A percentile compares a stretch with the other conserved stretches of the same genome.
Evolutionary conservation across 2,797 vertebrate species (phyloP).

Genomic region (Myioborus melanocephalus): DNA sequence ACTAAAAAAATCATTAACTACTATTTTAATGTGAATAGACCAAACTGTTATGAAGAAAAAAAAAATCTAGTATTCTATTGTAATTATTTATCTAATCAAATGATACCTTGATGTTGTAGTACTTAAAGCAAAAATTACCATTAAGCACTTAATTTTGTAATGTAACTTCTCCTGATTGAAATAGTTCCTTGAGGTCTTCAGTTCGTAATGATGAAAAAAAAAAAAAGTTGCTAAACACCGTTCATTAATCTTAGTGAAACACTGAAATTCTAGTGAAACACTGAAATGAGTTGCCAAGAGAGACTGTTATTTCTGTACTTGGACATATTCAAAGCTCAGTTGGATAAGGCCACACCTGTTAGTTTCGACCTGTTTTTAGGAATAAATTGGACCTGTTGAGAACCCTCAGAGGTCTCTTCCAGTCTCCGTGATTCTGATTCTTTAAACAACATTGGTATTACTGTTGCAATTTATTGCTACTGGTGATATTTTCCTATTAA

Average conservation of each 20-base stretch:
- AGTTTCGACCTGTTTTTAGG: neutral
- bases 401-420: neutral
- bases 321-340: neutral
- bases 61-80: neutral
- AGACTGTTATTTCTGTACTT: neutral
- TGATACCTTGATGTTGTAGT: neutral
- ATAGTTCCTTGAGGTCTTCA: neutral
- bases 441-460: neutral
- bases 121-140: neutral
- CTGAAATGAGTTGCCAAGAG: neutral
- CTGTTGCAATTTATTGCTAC: neutral
- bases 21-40: neutral
- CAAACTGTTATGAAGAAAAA: neutral
- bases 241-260: neutral
- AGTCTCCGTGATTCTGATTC: neutral
- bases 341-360: neutral
- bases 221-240: neutral
- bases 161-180: neutral
- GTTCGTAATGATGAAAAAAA: neutral
- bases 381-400: neutral
- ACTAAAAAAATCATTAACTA: neutral
- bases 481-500: neutral
- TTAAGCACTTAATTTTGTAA: neutral
- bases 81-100: neutral
- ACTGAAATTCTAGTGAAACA: neutral